Conservation (phyloP, 1,140 invertebrate species). For the Bicyclus anynana region DNA sequence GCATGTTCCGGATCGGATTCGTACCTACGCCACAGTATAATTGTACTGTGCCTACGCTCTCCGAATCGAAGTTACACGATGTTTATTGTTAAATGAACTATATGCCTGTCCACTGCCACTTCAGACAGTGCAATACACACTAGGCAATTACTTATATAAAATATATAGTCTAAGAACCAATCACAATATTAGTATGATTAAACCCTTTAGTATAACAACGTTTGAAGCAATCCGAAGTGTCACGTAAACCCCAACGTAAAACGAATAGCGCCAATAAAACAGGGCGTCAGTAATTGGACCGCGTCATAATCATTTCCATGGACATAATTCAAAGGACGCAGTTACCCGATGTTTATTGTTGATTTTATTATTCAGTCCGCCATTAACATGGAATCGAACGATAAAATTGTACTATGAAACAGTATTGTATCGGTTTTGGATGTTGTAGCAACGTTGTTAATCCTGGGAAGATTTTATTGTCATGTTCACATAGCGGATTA, state of each 20-base stretch:
- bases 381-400: neutral
- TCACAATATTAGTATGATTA: too few species aligned
- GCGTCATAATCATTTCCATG: conserved; percentile 7
- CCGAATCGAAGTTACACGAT: conserved; percentile 32
- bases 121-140: too few species aligned
- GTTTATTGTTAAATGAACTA: conserved; percentile 38
- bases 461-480: neutral
- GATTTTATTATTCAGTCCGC: conserved; percentile 25
- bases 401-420: neutral
- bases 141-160: too few species aligned
- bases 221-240: neutral
- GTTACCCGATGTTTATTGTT: conserved; percentile 37
- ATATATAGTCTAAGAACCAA: too few species aligned
- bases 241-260: neutral
- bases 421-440: neutral
- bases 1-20: too few species aligned
- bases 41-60: too few species aligned
- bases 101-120: too few species aligned
- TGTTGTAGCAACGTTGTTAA: neutral
- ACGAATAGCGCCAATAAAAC: conserved; percentile 5
- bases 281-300: conserved; percentile 4
- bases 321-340: conserved; percentile 12
- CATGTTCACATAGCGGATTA: neutral
- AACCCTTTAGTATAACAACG: too few species aligned
- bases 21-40: too few species aligned